Evolutionary conservation across 2,113 vertebrate species (phyloP).

Genomic region (Phainopepla nitens): DNA sequence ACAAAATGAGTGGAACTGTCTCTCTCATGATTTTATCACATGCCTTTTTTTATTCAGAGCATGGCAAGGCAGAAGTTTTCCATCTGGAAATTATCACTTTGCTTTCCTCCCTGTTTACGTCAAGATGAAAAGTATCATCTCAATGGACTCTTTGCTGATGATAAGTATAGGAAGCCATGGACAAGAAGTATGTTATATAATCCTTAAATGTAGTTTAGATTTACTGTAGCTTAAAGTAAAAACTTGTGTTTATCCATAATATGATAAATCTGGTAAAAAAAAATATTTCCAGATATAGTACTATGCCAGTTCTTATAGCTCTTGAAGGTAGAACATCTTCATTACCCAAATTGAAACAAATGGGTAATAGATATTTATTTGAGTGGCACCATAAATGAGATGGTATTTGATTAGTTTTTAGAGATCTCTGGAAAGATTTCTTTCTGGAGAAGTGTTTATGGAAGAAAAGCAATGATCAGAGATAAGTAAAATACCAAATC

Average conservation of each 20-base stretch:
- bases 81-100: constrained; percentile 68
- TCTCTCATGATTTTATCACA: not conserved
- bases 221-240: not conserved
- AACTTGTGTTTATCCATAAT: not conserved
- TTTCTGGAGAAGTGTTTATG: not conserved
- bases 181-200: constrained; percentile 67
- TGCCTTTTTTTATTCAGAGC: constrained; percentile 53
- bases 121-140: constrained; percentile 65
- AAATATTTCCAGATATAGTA: not conserved
- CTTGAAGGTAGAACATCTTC: not conserved
- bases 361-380: not conserved
- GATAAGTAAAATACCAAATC: not conserved
- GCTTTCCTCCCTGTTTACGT: constrained; percentile 66
- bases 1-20: not conserved
- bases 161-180: constrained; percentile 76
- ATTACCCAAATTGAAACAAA: not conserved
- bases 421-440: not conserved
- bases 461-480: not conserved
- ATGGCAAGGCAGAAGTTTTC: constrained; percentile 63
- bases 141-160: constrained; percentile 49
- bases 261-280: not conserved
- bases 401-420: not conserved
- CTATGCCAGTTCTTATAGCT: not conserved
- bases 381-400: not conserved
- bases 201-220: not conserved